Conservation (phyloP, 1,140 invertebrate genomes). For the Rhopalosiphum padi region DNA sequence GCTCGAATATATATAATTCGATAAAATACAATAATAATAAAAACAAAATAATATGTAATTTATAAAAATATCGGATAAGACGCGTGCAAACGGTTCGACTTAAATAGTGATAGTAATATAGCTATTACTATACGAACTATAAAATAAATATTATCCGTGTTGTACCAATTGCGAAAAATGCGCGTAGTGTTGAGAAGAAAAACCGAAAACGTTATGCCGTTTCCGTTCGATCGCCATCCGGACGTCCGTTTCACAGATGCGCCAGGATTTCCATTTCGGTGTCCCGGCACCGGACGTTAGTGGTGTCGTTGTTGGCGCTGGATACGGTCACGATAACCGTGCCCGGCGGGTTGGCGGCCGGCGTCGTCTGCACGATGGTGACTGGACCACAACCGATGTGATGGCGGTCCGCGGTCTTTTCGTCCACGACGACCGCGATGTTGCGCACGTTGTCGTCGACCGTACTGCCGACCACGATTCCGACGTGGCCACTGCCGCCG, state of each 20-base stretch:
- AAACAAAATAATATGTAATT: not conserved
- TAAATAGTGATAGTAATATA: not conserved
- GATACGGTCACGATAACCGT: constrained; percentile 67
- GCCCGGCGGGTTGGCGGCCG: constrained; percentile 67
- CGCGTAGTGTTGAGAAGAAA: not conserved
- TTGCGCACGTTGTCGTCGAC: constrained; percentile 29
- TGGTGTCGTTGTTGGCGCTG: constrained; percentile 64
- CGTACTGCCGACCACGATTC: not conserved
- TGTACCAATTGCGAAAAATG: not conserved
- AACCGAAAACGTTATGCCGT: not conserved
- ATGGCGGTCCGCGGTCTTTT: not conserved
- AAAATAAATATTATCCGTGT: not conserved
- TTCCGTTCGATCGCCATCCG: not conserved
- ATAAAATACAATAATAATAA: constrained; percentile 4
- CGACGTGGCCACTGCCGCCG: constrained; percentile 61
- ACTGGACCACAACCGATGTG: constrained; percentile 30
- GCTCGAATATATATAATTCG: not conserved
- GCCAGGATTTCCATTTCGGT: constrained; percentile 69
- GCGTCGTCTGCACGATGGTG: constrained; percentile 65
- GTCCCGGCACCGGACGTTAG: constrained; percentile 60
- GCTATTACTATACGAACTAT: not conserved
- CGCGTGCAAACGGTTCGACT: not conserved
- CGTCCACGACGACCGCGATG: not conserved
- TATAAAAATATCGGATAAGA: not conserved
- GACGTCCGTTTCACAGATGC: constrained; percentile 64